Base-by-base conservation (phyloP, 2,888 invertebrate genomes). In the Nephrotoma appendiculata region DNA sequence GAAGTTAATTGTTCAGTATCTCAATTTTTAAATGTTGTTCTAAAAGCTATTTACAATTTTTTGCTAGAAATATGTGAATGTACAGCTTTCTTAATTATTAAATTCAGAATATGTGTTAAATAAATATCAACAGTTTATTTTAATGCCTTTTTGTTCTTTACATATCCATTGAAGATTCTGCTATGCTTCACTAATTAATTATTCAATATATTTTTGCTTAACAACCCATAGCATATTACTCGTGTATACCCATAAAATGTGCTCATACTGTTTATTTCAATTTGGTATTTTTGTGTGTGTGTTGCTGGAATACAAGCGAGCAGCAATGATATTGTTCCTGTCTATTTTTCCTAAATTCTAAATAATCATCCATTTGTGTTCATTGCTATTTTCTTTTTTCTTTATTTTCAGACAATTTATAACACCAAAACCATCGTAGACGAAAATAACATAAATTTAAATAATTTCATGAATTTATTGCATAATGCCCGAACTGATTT, bases 401-500 rank as follows among this genome's bases (percentile, higher is more conserved):
- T 71, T 71, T 71, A 7, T 19, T 71, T 71, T 19, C 71, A 71
- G 71, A 71, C 71, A 71, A 71, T 71, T 71, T 71, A 71, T 71
- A 71, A 9, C 31, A 31, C 7, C 31, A 71, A 71, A 71, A 71
- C 31, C 31, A 31, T 11, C 7, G 31, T 31, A 71, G 71, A 71
- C 31, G 71, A 71, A 71, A 31, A 71, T 9, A 45, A 42, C n/a
- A 83, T 45, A 52, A 71, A 83, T 12, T 43, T 87, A 7, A 87
- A 88, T 19, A 85, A 85, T 11, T 87, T 87, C 43, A 31, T 87
- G 43, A 44, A 83, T 52, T 41, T 52, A 43, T 44, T 87, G 9
- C 48, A 86, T 19, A 85, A 87, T 7, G 86, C 87, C 6, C 86
- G 41, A 43, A 5, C 42, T 5, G 88, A 88, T 57, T 41, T 88